Evolutionary conservation across 2,888 invertebrate genomes (phyloP).

Genomic region (Lordiphosa fenestrarum): DNA sequence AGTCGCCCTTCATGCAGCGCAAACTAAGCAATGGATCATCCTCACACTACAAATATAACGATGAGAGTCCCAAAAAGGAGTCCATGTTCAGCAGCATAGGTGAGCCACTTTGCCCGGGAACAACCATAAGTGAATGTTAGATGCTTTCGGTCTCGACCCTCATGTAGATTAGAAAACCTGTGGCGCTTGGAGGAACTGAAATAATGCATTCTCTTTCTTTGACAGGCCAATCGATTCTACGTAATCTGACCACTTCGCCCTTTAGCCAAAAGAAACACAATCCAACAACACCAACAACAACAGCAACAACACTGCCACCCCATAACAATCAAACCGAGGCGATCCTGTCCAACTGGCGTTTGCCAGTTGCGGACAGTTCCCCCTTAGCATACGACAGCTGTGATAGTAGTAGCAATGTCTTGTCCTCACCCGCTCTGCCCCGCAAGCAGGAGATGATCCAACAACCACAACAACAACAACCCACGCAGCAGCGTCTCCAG

Average conservation of each 20-base stretch:
- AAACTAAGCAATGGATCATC: constrained; percentile 72
- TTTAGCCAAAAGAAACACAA: constrained; percentile 79
- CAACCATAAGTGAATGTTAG: no score
- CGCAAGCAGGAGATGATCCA: constrained; percentile 32
- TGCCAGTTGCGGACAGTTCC: constrained; percentile 33
- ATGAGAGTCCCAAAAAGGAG: constrained; percentile 79
- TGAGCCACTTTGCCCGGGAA: constrained; percentile 26
- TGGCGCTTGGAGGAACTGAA: no score
- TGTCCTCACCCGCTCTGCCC: constrained; percentile 49
- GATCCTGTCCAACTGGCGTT: constrained; percentile 47
- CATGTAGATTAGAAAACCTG: no score
- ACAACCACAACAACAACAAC: constrained; percentile 76
- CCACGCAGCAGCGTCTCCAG: constrained; percentile 77
- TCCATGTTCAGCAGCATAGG: constrained; percentile 79
- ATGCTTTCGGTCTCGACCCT: no score
- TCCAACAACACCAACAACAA: constrained; percentile 30
- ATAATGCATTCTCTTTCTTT: background rate
- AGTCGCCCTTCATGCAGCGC: constrained; percentile 79
- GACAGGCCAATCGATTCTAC: constrained; percentile 78
- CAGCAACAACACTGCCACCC: constrained; percentile 39
- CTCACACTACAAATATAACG: constrained; percentile 51
- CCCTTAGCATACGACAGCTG: constrained; percentile 42
- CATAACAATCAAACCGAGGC: constrained; percentile 24
- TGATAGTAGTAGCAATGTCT: constrained; percentile 53
- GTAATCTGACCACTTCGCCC: constrained; percentile 79